Conservation (phyloP, 2,113 vertebrate genomes). For the Turdus rufiventris region DNA sequence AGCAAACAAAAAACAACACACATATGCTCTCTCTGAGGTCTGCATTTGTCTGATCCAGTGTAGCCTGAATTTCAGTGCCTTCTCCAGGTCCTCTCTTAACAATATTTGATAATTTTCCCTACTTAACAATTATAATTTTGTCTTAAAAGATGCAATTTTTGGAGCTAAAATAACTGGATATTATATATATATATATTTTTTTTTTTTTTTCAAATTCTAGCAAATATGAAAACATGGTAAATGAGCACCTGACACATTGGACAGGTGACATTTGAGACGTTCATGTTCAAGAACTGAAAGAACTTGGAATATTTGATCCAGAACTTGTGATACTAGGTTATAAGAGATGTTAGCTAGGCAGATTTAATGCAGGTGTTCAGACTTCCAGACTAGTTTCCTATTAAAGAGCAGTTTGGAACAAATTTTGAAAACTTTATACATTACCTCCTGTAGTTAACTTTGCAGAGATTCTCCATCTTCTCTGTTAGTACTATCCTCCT, state of each 20-base stretch:
- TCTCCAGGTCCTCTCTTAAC: background rate
- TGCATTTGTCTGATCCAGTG: background rate
- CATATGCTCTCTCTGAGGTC: background rate
- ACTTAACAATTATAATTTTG: background rate
- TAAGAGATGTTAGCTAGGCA: background rate
- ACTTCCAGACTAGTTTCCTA: background rate
- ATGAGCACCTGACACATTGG: background rate
- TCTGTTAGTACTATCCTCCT: background rate
- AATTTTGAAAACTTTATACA: background rate
- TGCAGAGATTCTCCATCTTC: background rate
- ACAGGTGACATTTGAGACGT: background rate
- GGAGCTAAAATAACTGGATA: background rate
- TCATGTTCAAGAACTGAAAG: background rate
- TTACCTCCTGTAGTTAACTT: background rate
- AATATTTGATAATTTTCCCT: background rate
- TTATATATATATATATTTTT: background rate
- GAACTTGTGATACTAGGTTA: background rate
- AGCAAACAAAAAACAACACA: rapidly evolving
- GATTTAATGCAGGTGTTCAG: background rate
- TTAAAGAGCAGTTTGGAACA: background rate
- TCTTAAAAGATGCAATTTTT: background rate
- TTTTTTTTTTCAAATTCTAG: background rate
- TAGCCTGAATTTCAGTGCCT: background rate
- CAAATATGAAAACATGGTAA: background rate
- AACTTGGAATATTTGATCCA: background rate